These are phyloP conservation scores for Noctua comes DNA, from an alignment of 2,888 invertebrate genomes.

Conservation along the genomic window DNA sequence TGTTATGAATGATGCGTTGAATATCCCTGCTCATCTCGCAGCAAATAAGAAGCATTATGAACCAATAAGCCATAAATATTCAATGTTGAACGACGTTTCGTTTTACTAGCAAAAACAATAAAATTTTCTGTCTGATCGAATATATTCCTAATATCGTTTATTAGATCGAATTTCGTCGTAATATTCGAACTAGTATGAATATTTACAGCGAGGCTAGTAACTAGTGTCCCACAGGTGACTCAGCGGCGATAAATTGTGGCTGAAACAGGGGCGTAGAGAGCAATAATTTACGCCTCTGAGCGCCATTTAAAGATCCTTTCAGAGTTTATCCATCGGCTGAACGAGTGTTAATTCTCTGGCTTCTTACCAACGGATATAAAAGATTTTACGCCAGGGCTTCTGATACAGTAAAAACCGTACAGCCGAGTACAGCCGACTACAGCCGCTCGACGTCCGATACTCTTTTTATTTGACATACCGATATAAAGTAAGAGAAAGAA, in stretches of 20 bases:
- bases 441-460: conserved; percentile 49
- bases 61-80: conserved; percentile 25
- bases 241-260: conserved; percentile 75
- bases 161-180: conserved; percentile 20
- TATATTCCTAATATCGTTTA: conserved; percentile 11
- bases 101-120: neutral
- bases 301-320: conserved; percentile 79
- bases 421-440: conserved; percentile 19
- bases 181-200: conserved; percentile 30
- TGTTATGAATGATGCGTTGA: conserved; percentile 28
- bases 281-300: conserved; percentile 79
- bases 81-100: neutral
- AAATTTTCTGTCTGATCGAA: neutral
- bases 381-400: conserved; percentile 63
- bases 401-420: conserved; percentile 51
- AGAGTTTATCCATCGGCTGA: conserved; percentile 74
- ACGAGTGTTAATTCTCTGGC: conserved; percentile 71
- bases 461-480: conserved; percentile 62
- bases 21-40: conserved; percentile 6
- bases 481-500: conserved; percentile 53
- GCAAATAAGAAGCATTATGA: conserved; percentile 22
- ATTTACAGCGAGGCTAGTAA: conserved; percentile 54
- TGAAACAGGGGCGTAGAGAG: conserved; percentile 76
- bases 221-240: conserved; percentile 66
- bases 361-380: conserved; percentile 66